Percentiles rank a stretch among this genome's conserved stretches.
These are phyloP conservation scores for Pituophis catenifer DNA, from an alignment of 2,113 vertebrate genomes.

Conservation along the genomic window DNA sequence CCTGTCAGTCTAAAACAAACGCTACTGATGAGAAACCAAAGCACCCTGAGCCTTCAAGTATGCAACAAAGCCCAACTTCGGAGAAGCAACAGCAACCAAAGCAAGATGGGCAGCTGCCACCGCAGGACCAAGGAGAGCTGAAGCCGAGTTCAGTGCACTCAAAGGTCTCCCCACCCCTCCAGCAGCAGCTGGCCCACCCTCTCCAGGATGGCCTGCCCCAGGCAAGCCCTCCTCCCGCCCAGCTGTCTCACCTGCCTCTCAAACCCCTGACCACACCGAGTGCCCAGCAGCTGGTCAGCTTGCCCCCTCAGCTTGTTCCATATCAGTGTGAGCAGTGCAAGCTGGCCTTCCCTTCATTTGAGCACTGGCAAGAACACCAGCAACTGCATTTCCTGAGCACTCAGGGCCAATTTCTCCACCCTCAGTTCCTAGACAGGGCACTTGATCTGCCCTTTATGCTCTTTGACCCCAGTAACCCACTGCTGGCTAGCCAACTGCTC, in stretches of 20 bases:
- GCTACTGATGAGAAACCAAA: conserved; percentile 91
- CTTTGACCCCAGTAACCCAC: conserved; percentile 96
- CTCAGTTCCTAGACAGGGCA: conserved; percentile 92
- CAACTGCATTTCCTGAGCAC: conserved; percentile 97
- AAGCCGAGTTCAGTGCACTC: conserved; percentile 75
- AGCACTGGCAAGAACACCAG: conserved; percentile 99
- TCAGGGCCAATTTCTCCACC: conserved; percentile 97
- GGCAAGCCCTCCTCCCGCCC: conserved; percentile 85
- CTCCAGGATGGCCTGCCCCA: conserved; percentile 83
- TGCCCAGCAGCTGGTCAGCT: conserved; percentile 80
- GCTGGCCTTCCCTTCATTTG: conserved; percentile 94
- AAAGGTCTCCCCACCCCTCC: conserved; percentile 83
- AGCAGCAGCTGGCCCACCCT: conserved; percentile 77
- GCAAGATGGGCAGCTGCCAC: conserved; percentile 81
- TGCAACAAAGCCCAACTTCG: conserved; percentile 77
- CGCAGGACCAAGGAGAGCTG: conserved; percentile 77
- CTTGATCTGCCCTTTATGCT: conserved; percentile 98
- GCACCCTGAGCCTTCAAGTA: conserved; percentile 82
- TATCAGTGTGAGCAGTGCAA: conserved; percentile 99
- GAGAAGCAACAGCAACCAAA: conserved; percentile 90
- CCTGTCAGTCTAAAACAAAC: conserved; percentile 79
- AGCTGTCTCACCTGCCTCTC: conserved; percentile 86
- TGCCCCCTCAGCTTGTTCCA: conserved; percentile 92
- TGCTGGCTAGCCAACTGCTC: conserved; percentile 91
- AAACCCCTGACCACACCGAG: conserved; percentile 87